Evolutionary conservation across 2,797 vertebrate genomes (phyloP).

Genomic region (Siniperca scherzeri): DNA sequence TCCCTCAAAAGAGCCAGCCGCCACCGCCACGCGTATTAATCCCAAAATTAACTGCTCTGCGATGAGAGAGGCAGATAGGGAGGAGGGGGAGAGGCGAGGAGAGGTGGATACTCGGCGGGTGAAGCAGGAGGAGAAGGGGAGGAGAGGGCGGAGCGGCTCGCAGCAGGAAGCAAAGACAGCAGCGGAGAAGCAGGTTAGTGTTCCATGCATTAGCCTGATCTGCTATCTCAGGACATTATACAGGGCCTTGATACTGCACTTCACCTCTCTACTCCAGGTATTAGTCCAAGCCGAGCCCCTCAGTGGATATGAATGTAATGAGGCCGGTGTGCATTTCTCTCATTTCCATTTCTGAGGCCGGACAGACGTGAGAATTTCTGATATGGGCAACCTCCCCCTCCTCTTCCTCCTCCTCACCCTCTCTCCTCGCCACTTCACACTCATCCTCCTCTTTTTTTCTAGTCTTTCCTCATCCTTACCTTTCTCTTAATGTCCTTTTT

Average conservation of each 20-base stretch:
- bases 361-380: slow-evolving; percentile 29
- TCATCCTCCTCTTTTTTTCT: background rate
- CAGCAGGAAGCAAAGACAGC: slow-evolving; percentile 55
- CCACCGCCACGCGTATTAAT: slow-evolving; percentile 84
- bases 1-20: slow-evolving; percentile 88
- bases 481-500: background rate
- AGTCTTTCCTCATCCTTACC: background rate
- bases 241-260: slow-evolving; percentile 47
- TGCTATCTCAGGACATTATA: slow-evolving; percentile 63
- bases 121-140: slow-evolving; percentile 77
- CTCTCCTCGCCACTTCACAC: background rate
- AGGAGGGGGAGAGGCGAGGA: slow-evolving; percentile 84
- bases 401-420: background rate
- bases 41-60: slow-evolving; percentile 87
- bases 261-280: slow-evolving; percentile 57
- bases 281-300: slow-evolving; percentile 58
- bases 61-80: slow-evolving; percentile 87
- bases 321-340: slow-evolving; percentile 40
- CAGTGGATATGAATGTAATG: slow-evolving; percentile 52
- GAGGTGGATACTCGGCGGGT: slow-evolving; percentile 84
- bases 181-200: slow-evolving; percentile 70
- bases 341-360: slow-evolving; percentile 59
- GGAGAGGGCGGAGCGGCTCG: slow-evolving; percentile 40
- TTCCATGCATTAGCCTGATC: slow-evolving; percentile 53
- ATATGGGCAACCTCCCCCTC: slow-evolving; percentile 48